These are phyloP conservation scores for Helicolenus hilgendorfi DNA, from an alignment of 2,797 vertebrate species.

Conservation along the genomic window DNA sequence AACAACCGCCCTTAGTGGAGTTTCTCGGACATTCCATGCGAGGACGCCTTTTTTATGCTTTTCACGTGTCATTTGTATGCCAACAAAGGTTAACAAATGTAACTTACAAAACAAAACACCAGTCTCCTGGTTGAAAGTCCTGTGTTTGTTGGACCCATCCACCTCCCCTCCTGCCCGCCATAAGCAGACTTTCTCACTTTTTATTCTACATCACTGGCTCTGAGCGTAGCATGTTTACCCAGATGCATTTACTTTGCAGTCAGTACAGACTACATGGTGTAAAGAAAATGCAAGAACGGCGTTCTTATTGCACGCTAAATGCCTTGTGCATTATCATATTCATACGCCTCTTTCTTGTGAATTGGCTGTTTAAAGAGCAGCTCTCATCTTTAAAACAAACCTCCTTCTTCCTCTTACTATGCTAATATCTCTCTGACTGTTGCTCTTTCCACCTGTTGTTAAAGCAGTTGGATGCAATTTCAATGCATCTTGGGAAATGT, in stretches of 20 bases:
- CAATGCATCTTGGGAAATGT: background rate
- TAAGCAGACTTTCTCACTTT: background rate
- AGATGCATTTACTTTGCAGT: background rate
- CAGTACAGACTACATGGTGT: background rate
- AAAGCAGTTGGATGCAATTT: background rate
- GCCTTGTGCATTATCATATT: background rate
- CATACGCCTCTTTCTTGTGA: background rate
- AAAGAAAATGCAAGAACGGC: background rate
- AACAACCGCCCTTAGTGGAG: no score
- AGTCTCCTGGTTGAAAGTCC: background rate
- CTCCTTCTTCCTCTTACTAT: background rate
- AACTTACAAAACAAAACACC: background rate
- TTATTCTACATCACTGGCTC: background rate
- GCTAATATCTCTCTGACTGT: background rate
- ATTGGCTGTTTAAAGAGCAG: background rate
- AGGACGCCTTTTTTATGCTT: no score
- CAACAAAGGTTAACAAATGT: no score
- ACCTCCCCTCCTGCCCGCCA: background rate
- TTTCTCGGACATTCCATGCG: no score
- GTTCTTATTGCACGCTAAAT: background rate
- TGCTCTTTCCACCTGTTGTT: constrained; percentile 19
- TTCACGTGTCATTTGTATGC: no score
- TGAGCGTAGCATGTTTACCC: background rate
- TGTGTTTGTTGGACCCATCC: background rate
- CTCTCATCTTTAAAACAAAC: background rate